Evolutionary conservation across 1,140 invertebrate genomes (phyloP), one percentile per base, ranked within the genome.

Genomic region (Lysiphlebus fabarum): DNA sequence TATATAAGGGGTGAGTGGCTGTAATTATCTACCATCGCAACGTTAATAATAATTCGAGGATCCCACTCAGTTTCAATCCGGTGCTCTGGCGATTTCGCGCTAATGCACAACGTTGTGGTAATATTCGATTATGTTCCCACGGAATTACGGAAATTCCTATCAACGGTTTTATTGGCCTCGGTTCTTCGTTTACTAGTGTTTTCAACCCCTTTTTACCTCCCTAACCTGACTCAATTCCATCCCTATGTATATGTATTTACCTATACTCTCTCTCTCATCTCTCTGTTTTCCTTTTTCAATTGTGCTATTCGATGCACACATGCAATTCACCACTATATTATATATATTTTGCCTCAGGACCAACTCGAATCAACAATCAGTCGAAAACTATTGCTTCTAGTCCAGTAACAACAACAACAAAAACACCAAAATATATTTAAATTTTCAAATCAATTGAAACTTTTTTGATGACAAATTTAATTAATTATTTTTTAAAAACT

Each of bases 71-170:
- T 60, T 60, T 60, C 53, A 60, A 60, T 60, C 58, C 53, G 45
- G 42, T 54, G 51, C 50, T 49, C 50, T 37, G 55, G 38, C 58
- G 58, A 60, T 60, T 53, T 55, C 58, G 51, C 53, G 51, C 53
- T 60, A 60, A 60, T 60, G 58, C 58, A 60, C 53, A 55, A 44
- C 53, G 58, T 60, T 60, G 58, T 53, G 58, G 58, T 60, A 60
- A 60, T 60, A 60, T 60, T 60, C 58, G 58, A 60, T 60, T 60
- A 60, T 60, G 58, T 60, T 60, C 26, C 58, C 58, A 55, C 45
- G 58, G 53, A 60, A 60, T 60, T 60, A 60, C 58, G 58, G 58
- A 60, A 60, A 60, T 60, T 60, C 58, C 58, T 60, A 60, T 60
- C 58, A 60, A 60, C 58, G 53, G 58, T 60, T 60, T 60, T 44